phyloP scores from a whole-genome alignment of 2,113 vertebrate genomes.

The Oncorhynchus mykiss region DNA sequence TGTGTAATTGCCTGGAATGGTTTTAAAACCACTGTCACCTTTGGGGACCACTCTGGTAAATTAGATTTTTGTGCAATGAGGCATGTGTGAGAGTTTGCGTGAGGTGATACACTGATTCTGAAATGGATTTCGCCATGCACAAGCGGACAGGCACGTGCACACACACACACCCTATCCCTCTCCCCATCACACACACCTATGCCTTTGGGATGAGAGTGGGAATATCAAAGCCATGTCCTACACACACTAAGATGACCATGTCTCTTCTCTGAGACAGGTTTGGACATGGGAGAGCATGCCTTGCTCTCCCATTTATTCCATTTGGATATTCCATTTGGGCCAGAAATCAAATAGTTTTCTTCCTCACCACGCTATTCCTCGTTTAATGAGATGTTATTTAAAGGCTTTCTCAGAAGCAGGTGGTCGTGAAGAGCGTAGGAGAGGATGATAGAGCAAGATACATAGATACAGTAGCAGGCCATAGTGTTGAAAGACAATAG shows the following conservation, averaged over 20 bases:
- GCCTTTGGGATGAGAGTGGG: slow-evolving; percentile 18
- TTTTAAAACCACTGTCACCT: slow-evolving; percentile 17
- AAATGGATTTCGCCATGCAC: slow-evolving; percentile 12
- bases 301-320: slow-evolving; percentile 16
- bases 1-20: slow-evolving; percentile 26
- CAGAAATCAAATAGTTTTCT: slow-evolving; percentile 44
- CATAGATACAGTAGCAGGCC: not conserved
- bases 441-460: not conserved
- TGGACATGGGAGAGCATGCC: slow-evolving; percentile 22
- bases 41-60: slow-evolving; percentile 31
- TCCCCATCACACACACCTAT: not conserved
- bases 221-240: slow-evolving; percentile 37
- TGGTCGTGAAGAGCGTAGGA: not conserved
- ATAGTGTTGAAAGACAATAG: slow-evolving; percentile 14
- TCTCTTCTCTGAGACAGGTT: slow-evolving; percentile 26
- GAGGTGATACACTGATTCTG: slow-evolving; percentile 8
- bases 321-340: slow-evolving; percentile 35
- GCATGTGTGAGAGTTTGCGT: not conserved
- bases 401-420: not conserved
- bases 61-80: slow-evolving; percentile 12
- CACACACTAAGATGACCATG: slow-evolving; percentile 12
- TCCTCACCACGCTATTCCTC: slow-evolving; percentile 12
- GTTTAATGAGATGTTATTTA: slow-evolving; percentile 38
- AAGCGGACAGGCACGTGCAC: not conserved
- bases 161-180: not conserved